Evolutionary conservation across 2,888 invertebrate species (phyloP), one percentile per base, ranked within the genome.

Genomic region (Endotricha flammealis): DNA sequence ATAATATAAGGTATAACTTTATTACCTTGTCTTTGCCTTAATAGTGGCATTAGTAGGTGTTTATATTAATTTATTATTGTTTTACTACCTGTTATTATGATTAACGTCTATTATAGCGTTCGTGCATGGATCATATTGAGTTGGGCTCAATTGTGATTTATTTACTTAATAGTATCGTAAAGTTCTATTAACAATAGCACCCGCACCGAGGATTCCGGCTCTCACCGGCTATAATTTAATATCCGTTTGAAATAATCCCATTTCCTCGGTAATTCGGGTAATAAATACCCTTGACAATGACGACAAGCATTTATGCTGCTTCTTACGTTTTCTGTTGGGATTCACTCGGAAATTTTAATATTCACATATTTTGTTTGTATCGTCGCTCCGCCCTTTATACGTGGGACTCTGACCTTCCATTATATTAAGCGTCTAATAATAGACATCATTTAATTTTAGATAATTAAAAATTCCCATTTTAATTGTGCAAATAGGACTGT

Each of bases 151-250:
- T 33, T 41, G 47, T 50, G 42, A 53, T 54, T 51, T 44, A 60
- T 61, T 59, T 57, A 54, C 51, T 8, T 20, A 7, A 8, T 13
- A 12, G 10, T 61, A 53, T 53, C 55, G 53, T 66, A 68, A 66
- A 65, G 29, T 20, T 14, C 53, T 47, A 45, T 36, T 53, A 50
- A 76, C 72, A 81, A 81, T 73, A 52, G 72, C 59, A 53, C 81
- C 82, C 80, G 78, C 78, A 81, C 72, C 67, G 48, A 53, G 51
- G 57, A 63, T 63, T 66, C 64, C 64, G 65, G 64, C 65, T 63
- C 64, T 68, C 67, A 73, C 73, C 68, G 69, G 55, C 60, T 64
- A 78, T 86, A 85, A 86, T 85, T 85, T 80, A 85, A 86, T 83
- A 85, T 86, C 86, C 86, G 86, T 67, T 67, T 73, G 48, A 74